These are phyloP conservation scores for Parnassius apollo DNA, from an alignment of 2,888 invertebrate genomes.

Conservation along the genomic window DNA sequence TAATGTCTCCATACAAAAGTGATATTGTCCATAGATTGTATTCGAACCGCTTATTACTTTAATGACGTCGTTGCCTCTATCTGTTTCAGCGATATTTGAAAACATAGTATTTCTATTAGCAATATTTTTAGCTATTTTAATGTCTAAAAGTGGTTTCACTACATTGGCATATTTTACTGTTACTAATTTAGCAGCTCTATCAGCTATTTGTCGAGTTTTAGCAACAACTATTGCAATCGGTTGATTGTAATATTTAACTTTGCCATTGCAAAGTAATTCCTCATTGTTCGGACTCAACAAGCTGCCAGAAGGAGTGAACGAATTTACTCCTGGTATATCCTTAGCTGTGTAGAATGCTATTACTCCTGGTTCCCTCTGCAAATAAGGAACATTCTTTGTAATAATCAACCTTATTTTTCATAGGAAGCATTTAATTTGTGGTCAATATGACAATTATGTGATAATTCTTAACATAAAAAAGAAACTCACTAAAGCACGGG, in stretches of 20 bases:
- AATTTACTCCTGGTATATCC: slow-evolving; percentile 85
- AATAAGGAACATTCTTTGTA: slow-evolving; percentile 25
- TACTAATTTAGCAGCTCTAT: slow-evolving; percentile 79
- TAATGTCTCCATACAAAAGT: slow-evolving; percentile 87
- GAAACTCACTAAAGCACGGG: slow-evolving; percentile 82
- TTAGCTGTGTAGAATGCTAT: slow-evolving; percentile 81
- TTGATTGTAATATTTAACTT: slow-evolving; percentile 51
- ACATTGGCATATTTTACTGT: slow-evolving; percentile 73
- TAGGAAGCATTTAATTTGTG: too few relatives aligned
- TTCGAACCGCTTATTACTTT: slow-evolving; percentile 74
- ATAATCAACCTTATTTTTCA: not conserved
- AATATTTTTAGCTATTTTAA: slow-evolving; percentile 43
- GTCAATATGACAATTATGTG: too few relatives aligned
- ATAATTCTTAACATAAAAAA: not conserved
- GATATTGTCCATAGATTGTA: slow-evolving; percentile 83
- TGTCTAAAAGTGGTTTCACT: slow-evolving; percentile 47
- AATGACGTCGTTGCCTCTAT: slow-evolving; percentile 54
- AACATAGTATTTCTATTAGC: slow-evolving; percentile 35
- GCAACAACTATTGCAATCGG: slow-evolving; percentile 79
- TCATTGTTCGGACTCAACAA: slow-evolving; percentile 46
- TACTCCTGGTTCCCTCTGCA: slow-evolving; percentile 82
- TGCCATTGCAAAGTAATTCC: slow-evolving; percentile 59
- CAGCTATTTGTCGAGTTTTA: slow-evolving; percentile 71
- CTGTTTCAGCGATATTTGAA: slow-evolving; percentile 38
- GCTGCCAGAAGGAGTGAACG: slow-evolving; percentile 58